Evolutionary conservation across 1,140 invertebrate genomes (phyloP).

Genomic region (Tyrophagus putrescentiae): DNA sequence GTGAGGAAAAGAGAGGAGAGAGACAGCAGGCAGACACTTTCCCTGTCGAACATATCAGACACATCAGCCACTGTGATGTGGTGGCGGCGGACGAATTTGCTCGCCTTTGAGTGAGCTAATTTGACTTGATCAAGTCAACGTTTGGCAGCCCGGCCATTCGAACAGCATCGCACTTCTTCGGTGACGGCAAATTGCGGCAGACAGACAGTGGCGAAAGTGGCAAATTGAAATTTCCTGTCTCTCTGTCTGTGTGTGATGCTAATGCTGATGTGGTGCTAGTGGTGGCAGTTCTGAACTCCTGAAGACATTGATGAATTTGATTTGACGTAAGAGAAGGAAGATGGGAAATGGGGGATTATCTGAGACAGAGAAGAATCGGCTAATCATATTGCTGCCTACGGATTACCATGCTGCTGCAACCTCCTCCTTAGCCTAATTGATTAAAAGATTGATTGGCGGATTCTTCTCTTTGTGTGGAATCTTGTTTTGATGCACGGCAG

Average conservation of each 20-base stretch:
- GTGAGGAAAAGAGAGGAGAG: too few species aligned
- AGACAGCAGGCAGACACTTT: too few species aligned
- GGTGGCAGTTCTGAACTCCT: too few species aligned
- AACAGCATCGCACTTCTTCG: not conserved
- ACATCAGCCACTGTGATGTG: not conserved
- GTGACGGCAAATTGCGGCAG: not conserved
- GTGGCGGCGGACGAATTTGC: not conserved
- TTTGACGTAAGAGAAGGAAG: too few species aligned
- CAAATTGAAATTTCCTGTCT: slow-evolving; percentile 13
- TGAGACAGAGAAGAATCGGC: too few species aligned
- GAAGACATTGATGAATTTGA: slow-evolving; percentile 9
- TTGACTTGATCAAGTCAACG: too few species aligned
- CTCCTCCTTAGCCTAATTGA: slow-evolving; percentile 3
- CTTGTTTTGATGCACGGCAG: too few species aligned
- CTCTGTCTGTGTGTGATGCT: too few species aligned
- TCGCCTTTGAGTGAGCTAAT: not conserved
- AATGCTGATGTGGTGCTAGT: too few species aligned
- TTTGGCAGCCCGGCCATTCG: too few species aligned
- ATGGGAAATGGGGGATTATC: slow-evolving; percentile 10
- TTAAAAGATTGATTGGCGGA: slow-evolving; percentile 10
- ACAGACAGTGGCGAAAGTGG: not conserved
- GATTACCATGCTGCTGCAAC: not conserved
- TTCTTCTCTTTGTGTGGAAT: too few species aligned
- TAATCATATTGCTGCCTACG: not conserved
- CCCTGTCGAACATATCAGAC: not conserved